These are phyloP conservation scores for Bombylius discolor DNA, from an alignment of 2,888 invertebrate species.

Conservation along the genomic window DNA sequence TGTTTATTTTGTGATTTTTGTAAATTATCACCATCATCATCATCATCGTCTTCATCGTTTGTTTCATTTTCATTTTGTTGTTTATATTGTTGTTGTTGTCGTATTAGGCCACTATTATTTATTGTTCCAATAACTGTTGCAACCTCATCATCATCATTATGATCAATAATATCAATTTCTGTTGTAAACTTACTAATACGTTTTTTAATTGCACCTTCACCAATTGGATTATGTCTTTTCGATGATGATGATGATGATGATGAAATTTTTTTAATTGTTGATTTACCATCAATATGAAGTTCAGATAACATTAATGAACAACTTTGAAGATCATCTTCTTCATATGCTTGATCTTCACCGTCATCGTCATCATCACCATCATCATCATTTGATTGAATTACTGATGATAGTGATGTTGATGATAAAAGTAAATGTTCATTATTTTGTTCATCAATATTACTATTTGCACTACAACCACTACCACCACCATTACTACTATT, in stretches of 20 bases:
- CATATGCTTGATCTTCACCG: neutral
- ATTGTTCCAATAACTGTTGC: neutral
- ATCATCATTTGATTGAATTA: neutral
- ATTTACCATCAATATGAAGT: constrained; percentile 5
- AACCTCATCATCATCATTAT: neutral
- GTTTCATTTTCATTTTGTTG: neutral
- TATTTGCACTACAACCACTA: neutral
- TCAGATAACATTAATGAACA: constrained; percentile 11
- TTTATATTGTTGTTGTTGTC: neutral
- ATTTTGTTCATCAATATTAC: too few relatives aligned
- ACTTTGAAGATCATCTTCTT: constrained; percentile 2
- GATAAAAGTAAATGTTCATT: neutral
- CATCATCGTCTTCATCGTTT: neutral
- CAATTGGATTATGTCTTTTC: neutral
- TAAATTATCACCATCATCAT: neutral
- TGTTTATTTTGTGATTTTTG: constrained; percentile 9
- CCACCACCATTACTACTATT: neutral
- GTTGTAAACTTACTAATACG: neutral
- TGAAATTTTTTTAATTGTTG: constrained; percentile 3
- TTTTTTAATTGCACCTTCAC: neutral
- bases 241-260: neutral
- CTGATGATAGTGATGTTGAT: neutral
- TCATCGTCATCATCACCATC: neutral
- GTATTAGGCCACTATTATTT: neutral
- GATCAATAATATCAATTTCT: neutral